These are phyloP conservation scores for Heliconius hewitsoni DNA, from an alignment of 1,140 invertebrate genomes.

Conservation along the genomic window DNA sequence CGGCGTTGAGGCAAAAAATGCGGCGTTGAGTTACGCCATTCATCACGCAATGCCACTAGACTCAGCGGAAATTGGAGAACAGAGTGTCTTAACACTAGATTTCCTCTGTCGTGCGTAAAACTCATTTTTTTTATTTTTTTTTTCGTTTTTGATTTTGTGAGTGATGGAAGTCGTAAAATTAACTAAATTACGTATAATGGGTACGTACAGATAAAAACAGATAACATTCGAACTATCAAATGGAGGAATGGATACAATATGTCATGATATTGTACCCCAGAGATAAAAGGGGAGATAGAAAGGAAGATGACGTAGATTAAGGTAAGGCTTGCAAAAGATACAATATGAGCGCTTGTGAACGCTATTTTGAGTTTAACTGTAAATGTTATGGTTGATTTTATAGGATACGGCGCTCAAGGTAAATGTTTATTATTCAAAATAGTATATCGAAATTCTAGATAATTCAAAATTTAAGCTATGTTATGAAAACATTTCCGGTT, in stretches of 20 bases:
- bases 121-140: background rate
- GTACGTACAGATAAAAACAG: constrained; percentile 8
- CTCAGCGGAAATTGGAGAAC: no score
- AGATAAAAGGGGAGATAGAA: constrained; percentile 15
- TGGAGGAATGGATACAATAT: constrained; percentile 12
- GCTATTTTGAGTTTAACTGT: background rate
- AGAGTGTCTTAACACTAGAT: no score
- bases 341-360: constrained; percentile 5
- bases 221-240: constrained; percentile 1
- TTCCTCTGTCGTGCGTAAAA: no score
- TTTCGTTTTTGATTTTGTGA: background rate
- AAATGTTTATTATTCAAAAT: background rate
- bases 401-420: background rate
- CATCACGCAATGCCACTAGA: no score
- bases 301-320: constrained; percentile 10
- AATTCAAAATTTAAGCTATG: no score
- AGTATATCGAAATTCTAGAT: background rate
- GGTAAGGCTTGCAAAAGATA: constrained; percentile 6
- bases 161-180: constrained; percentile 2
- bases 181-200: constrained; percentile 8
- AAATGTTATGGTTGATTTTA: background rate
- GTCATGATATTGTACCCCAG: constrained; percentile 3
- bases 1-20: no score
- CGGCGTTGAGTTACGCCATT: no score
- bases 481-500: no score